phyloP scores from a whole-genome alignment of 2,888 invertebrate genomes.

The Meteorus cinctellus region DNA sequence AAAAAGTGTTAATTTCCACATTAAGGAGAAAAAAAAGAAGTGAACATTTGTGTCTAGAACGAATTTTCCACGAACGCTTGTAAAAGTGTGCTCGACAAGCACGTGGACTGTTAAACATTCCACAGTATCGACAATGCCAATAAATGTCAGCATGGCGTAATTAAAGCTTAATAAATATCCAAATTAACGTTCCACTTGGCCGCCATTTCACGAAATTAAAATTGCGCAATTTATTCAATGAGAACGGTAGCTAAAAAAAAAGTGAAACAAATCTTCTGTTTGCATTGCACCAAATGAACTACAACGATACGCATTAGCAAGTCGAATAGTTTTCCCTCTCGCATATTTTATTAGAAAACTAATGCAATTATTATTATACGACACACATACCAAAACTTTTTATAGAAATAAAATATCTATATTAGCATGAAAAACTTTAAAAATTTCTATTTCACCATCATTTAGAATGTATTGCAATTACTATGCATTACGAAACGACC shows the following conservation, averaged over 20 bases:
- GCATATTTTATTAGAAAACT: background rate
- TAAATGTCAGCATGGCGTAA: constrained; percentile 40
- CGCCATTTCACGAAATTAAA: constrained; percentile 30
- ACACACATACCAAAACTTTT: too few species aligned
- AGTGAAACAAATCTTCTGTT: background rate
- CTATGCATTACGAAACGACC: too few species aligned
- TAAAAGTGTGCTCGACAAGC: constrained; percentile 19
- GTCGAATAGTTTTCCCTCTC: constrained; percentile 1
- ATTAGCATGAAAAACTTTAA: too few species aligned
- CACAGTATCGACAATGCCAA: constrained; percentile 32
- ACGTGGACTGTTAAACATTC: constrained; percentile 32
- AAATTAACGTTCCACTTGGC: constrained; percentile 31
- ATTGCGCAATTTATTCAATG: constrained; percentile 25
- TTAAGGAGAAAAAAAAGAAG: background rate
- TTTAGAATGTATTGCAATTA: too few species aligned
- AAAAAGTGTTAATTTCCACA: constrained; percentile 4
- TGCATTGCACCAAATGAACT: constrained; percentile 1
- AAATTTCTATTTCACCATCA: too few species aligned
- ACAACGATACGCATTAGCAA: background rate
- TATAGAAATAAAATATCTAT: too few species aligned
- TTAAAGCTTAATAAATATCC: constrained; percentile 34
- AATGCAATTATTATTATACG: too few species aligned
- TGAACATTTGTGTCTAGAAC: constrained; percentile 28
- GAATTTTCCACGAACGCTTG: constrained; percentile 13
- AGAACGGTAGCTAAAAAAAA: background rate